A percentile compares a stretch with the other conserved stretches of the same genome.
Conservation (phyloP, 2,888 invertebrate species). For the Amphipyra berbera region DNA sequence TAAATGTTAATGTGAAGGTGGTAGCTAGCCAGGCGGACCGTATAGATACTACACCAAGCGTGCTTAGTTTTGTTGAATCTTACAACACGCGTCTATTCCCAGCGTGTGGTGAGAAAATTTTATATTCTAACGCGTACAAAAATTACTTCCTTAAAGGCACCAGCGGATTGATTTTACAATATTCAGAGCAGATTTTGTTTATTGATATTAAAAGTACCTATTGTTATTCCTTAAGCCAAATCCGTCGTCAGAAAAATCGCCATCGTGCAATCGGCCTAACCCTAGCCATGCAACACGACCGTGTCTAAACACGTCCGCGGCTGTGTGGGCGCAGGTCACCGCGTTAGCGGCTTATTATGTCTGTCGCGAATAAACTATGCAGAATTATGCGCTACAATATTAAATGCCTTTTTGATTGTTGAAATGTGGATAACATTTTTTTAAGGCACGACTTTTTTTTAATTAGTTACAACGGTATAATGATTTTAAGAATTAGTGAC, state of each 20-base stretch:
- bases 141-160: no score
- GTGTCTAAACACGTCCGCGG: constrained; percentile 62
- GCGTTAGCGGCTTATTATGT: constrained; percentile 72
- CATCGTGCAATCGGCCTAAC: constrained; percentile 48
- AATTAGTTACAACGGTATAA: not conserved
- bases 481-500: not conserved
- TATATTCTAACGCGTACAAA: no score
- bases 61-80: no score
- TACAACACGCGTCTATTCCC: no score
- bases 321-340: constrained; percentile 77
- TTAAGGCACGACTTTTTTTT: constrained; percentile 4
- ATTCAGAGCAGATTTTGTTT: no score
- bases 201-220: no score
- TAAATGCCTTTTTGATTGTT: constrained; percentile 45
- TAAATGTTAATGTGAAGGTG: no score
- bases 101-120: no score
- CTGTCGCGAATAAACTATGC: constrained; percentile 65
- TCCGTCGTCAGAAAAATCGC: constrained; percentile 17
- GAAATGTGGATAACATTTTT: constrained; percentile 15
- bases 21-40: no score
- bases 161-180: no score
- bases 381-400: constrained; percentile 51
- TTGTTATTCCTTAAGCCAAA: no score
- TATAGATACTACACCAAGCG: no score
- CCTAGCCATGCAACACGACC: constrained; percentile 53